Conservation (phyloP, 2,888 invertebrate genomes). For the Agonopterix heracliana region DNA sequence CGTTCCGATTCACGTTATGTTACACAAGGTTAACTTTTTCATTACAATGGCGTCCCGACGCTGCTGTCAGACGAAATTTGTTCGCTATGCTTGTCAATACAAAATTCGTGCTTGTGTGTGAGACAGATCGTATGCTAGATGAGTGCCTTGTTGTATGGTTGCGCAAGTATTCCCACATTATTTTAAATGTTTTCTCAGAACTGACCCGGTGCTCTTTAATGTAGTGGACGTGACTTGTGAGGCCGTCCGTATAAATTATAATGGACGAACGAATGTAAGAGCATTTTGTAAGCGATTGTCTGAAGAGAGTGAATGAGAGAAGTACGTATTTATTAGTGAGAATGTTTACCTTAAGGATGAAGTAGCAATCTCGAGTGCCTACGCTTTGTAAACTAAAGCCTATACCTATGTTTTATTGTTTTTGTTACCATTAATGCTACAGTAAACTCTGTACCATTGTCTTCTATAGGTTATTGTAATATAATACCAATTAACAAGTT, state of each 20-base stretch:
- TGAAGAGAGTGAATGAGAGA: conserved; percentile 45
- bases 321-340: conserved; percentile 73
- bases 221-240: conserved; percentile 55
- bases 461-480: conserved; percentile 67
- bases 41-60: conserved; percentile 40
- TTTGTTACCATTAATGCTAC: conserved; percentile 74
- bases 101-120: conserved; percentile 47
- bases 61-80: conserved; percentile 33
- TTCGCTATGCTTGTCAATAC: conserved; percentile 39
- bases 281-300: conserved; percentile 28
- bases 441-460: conserved; percentile 44
- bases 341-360: conserved; percentile 65
- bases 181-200: conserved; percentile 58
- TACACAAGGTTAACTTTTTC: conserved; percentile 70
- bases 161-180: conserved; percentile 46
- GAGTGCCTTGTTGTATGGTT: conserved; percentile 47
- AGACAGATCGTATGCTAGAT: conserved; percentile 44
- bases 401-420: conserved; percentile 67
- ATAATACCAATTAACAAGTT: conserved; percentile 73
- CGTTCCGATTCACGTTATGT: conserved; percentile 69
- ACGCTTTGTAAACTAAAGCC: conserved; percentile 75
- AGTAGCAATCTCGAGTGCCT: conserved; percentile 77
- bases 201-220: conserved; percentile 71
- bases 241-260: conserved; percentile 49
- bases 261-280: conserved; percentile 37